Evolutionary conservation across 2,797 vertebrate genomes (phyloP).

Genomic region (Muraenolepis orangiensis): DNA sequence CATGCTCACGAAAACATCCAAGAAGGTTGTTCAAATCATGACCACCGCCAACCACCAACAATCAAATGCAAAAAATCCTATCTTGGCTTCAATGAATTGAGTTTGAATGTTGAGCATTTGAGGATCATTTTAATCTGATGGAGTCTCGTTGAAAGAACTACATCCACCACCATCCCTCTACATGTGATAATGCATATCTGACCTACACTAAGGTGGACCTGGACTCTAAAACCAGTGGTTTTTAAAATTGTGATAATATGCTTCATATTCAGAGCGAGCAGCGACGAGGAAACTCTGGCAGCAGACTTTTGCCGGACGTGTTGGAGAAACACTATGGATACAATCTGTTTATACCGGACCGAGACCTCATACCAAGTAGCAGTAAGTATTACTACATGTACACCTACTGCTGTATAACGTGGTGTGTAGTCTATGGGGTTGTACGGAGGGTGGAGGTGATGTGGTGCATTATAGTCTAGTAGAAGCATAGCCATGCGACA

Average conservation of each 20-base stretch:
- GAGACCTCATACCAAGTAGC: neutral
- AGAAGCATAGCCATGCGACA: neutral
- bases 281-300: constrained; percentile 75
- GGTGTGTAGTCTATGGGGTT: neutral
- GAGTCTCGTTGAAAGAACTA: no score
- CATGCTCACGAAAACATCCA: no score
- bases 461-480: neutral
- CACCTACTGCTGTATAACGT: neutral
- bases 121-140: no score
- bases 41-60: no score
- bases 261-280: neutral
- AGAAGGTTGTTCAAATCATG: no score
- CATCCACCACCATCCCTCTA: no score
- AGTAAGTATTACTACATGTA: neutral
- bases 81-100: no score
- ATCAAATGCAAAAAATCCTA: no score
- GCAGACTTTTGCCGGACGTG: constrained; percentile 93
- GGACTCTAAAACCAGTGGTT: constrained; percentile 56
- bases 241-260: neutral
- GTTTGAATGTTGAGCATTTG: no score
- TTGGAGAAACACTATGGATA: constrained; percentile 73
- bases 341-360: neutral
- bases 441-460: neutral
- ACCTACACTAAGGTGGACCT: neutral
- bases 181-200: neutral